Conservation (phyloP, 1,140 invertebrate genomes). For the Heliconius melpomene region DNA sequence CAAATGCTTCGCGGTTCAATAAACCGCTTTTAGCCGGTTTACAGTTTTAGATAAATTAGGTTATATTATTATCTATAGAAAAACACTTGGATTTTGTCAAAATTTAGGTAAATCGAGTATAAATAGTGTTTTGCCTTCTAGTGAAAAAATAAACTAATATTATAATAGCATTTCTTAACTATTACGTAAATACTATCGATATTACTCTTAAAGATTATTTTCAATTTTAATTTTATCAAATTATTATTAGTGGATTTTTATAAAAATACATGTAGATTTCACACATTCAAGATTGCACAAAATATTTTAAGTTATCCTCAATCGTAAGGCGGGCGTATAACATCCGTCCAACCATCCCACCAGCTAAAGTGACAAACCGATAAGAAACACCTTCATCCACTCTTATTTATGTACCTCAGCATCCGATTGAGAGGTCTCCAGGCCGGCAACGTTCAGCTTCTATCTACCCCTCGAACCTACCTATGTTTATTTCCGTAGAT, state of each 20-base stretch:
- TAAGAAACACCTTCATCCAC: slow-evolving; percentile 71
- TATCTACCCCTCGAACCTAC: slow-evolving; percentile 75
- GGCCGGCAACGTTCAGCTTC: slow-evolving; percentile 65
- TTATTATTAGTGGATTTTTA: background rate
- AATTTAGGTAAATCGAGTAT: background rate
- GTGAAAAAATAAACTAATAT: too few relatives aligned
- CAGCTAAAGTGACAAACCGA: slow-evolving; percentile 53
- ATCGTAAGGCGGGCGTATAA: background rate
- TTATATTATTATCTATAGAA: slow-evolving; percentile 20
- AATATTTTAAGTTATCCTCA: background rate
- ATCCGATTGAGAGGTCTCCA: slow-evolving; percentile 74
- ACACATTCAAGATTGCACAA: too few relatives aligned
- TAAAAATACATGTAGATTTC: background rate
- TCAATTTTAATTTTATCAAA: too few relatives aligned
- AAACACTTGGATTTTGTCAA: background rate
- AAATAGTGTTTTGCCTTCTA: background rate
- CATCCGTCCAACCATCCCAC: background rate
- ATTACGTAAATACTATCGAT: too few relatives aligned
- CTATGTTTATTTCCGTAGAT: slow-evolving; percentile 69
- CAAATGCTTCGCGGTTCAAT: slow-evolving; percentile 79
- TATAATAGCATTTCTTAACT: too few relatives aligned
- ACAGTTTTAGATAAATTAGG: slow-evolving; percentile 66
- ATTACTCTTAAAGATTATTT: too few relatives aligned
- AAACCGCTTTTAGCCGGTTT: slow-evolving; percentile 66
- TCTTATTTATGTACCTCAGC: slow-evolving; percentile 76